Base-by-base conservation (phyloP, 2,797 vertebrate species). In the Semotilus atromaculatus region DNA sequence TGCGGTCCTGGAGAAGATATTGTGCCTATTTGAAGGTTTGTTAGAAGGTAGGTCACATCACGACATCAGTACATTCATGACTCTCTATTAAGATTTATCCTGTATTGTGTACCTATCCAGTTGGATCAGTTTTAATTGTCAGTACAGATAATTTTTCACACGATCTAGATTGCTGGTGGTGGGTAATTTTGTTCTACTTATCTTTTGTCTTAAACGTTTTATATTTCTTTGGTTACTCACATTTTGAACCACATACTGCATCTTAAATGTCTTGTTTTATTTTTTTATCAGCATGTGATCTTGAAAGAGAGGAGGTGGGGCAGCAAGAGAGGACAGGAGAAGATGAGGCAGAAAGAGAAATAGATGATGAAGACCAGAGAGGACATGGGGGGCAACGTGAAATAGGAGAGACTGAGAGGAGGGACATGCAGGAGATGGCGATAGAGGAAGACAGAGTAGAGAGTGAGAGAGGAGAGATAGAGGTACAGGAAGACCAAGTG, bases 401-500 rank as follows among this genome's bases (percentile, higher is more conserved):
- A 73, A 19, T 73, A 26, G 68, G 68, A 72, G 13, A 72, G 29
- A 74, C 29, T 74, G 72, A 31, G 72, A 53, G n/a, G n/a, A n/a
- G 45, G 45, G 45, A 53, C 18, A 53, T 51, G 48, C 48, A 51
- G 48, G 16, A 51, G 23, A 40, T 43, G 66, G n/a, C n/a, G n/a
- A n/a, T n/a, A n/a, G n/a, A n/a, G n/a, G n/a, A n/a, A n/a, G n/a
- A n/a, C n/a, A n/a, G n/a, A n/a, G n/a, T n/a, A n/a, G n/a, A n/a
- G n/a, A n/a, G n/a, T n/a, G n/a, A n/a, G n/a, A n/a, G n/a, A n/a
- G n/a, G n/a, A n/a, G n/a, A n/a, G n/a, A n/a, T n/a, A n/a, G n/a
- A n/a, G n/a, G n/a, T n/a, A n/a, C n/a, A n/a, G n/a, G n/a, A n/a
- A n/a, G n/a, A n/a, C n/a, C n/a, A n/a, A n/a, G n/a, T n/a, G n/a